Base-by-base conservation (phyloP, 2,113 vertebrate genomes). In the Ctenodactylus gundi region DNA sequence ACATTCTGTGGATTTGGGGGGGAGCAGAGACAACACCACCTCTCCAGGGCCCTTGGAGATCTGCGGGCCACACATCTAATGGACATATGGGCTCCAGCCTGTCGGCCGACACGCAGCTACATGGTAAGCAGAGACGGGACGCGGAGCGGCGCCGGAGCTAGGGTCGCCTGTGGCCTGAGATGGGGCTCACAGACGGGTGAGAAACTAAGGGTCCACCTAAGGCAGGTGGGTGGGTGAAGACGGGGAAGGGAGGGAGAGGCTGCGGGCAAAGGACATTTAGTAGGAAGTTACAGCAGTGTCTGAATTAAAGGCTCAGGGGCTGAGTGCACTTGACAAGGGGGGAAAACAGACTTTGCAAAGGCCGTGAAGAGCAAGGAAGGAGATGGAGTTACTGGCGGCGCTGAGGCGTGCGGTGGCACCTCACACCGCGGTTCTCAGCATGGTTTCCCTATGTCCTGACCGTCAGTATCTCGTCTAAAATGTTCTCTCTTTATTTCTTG, bases 401-500 rank as follows among this genome's bases (percentile, higher is more conserved):
- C n/a, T 8, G 6, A 13, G 17, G 6, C 64, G 34, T 12, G 29
- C 46, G 34, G 55, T 14, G 55, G 34, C 62, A 60, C 65, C 76
- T 78, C 15, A 11, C 3, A 9, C 62, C 29, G 60, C 36, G 46
- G 14, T 95, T 94, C 89, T 23, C 72, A 82, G 73, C 39, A 65
- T 93, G 93, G 92, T 82, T 95, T 97, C 72, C 89, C 73, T 57
- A 4, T 57, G 80, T 27, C 44, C 7, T 92, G 90, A 81, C 93
- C 85, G 92, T 94, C 73, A 57, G 68, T 94, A 94, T 94, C 93
- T 97, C 92, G 90, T 60, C 89, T 67, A 25, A 88, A 96, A 88
- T 53, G 14, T 34, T 91, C 64, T 80, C 39, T 65, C 64, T 93
- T 62, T 94, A 82, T 92, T 96, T 92, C 39, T 29, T 44, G 1